Base-by-base conservation (phyloP, 1,140 invertebrate genomes). In the Calephelis nemesis region DNA sequence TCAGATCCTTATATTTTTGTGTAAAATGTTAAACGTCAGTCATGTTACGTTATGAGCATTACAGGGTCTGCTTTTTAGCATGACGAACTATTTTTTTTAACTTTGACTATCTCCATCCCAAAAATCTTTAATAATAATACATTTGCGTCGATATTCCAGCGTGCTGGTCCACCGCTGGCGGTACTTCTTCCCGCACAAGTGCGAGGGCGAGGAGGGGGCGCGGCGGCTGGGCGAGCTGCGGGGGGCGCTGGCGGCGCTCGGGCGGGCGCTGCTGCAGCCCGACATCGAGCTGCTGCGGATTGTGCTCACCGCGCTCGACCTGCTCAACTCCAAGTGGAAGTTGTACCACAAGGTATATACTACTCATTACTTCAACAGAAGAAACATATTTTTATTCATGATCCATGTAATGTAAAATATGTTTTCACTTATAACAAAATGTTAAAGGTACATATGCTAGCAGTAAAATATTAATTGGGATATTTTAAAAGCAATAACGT, bases 141-240 rank as follows among this genome's bases (percentile, higher is more conserved):
- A 45, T 42, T 71, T 42, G 52, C 30, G 65, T 49, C 65, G n/a
- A 15, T 50, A 12, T 47, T 13, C 39, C 78, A 95, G 94, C 84
- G 93, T 97, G 74, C 91, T 98, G 13, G 93, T 96, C 63, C 94
- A 97, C 85, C 95, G 96, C 50, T 98, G 97, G 96, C 94, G 96
- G 65, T 97, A 97, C 88, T 98, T 98, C 92, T 98, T 97, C 88
- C 92, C 93, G 39, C 91, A 90, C 58, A 91, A 92, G 78, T 93
- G 92, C 65, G 92, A 91, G n/a, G 87, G 82, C 40, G 92, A 92
- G 42, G 92, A 91, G 47, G 82, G 92, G 71, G 88, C 86, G 69
- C 87, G 93, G 12, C 95, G 95, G 73, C 87, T 92, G 68, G 88
- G 93, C 58, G 95, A 97, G 85, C 93, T 97, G 69, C 93, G 95